A percentile compares a stretch with the other conserved stretches of the same genome.
phyloP scores from a whole-genome alignment of 2,113 vertebrate genomes.

The Limanda limanda region DNA sequence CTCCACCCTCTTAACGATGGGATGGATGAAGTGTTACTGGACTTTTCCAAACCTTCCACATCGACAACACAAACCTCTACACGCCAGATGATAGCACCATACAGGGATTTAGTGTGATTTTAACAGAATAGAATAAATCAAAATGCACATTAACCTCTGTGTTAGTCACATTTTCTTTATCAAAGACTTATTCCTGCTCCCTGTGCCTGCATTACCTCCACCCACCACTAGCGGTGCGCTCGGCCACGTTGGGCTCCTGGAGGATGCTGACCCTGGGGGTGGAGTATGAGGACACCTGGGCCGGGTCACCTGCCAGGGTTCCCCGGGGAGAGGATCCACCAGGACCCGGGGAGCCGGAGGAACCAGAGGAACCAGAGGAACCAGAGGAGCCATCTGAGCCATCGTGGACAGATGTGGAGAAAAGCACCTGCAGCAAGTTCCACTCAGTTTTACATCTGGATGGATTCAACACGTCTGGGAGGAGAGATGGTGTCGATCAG shows the following conservation, averaged over 20 bases:
- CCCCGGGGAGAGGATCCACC: not conserved
- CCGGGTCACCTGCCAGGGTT: slow-evolving; percentile 45
- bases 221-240: slow-evolving; percentile 67
- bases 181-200: no score
- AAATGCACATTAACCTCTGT: no score
- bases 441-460: slow-evolving; percentile 57
- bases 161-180: no score
- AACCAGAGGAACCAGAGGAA: slow-evolving; percentile 5
- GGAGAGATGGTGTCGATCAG: slow-evolving; percentile 29
- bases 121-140: no score
- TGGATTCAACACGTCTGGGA: not conserved
- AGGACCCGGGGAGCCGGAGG: not conserved
- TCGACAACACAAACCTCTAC: no score
- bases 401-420: slow-evolving; percentile 8
- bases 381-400: not conserved
- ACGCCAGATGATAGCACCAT: no score
- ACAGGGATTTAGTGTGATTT: no score
- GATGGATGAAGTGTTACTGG: no score
- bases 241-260: slow-evolving; percentile 77
- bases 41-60: no score
- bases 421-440: slow-evolving; percentile 8
- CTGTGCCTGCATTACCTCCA: not conserved
- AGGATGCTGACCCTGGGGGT: slow-evolving; percentile 81
- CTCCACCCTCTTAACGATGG: no score
- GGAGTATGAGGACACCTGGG: slow-evolving; percentile 78